Conservation (phyloP, 2,888 invertebrate species). For the Mythimna loreyi region DNA sequence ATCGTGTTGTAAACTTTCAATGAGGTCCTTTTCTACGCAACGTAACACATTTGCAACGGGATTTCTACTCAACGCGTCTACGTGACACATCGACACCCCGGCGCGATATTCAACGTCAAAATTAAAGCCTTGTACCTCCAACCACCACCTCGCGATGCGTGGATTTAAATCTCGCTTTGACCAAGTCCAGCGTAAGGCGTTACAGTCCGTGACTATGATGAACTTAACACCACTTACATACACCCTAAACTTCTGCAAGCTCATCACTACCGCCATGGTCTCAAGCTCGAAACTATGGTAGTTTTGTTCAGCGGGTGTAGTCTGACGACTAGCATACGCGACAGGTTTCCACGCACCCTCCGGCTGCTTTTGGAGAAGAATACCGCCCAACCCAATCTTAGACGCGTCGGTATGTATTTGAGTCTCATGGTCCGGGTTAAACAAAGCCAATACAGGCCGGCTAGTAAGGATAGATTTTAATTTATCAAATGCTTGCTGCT, state of each 20-base stretch:
- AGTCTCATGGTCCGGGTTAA: neutral
- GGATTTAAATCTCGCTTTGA: neutral
- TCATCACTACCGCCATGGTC: too few species aligned
- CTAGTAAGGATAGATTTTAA: neutral
- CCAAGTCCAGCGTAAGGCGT: neutral
- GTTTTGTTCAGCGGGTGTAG: neutral
- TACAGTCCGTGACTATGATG: neutral
- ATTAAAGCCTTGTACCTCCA: neutral
- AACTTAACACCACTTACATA: neutral
- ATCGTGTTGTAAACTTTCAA: neutral
- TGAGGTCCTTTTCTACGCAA: neutral
- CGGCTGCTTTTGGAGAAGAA: neutral
- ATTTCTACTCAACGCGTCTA: neutral
- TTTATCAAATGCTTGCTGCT: neutral
- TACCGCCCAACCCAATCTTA: neutral
- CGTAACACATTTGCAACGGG: neutral
- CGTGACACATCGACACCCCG: neutral
- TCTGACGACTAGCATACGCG: neutral
- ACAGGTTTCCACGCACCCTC: neutral
- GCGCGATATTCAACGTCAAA: neutral
- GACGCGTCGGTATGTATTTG: neutral
- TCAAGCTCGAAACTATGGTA: too few species aligned
- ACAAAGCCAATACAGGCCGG: neutral
- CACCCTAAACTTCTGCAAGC: too few species aligned
- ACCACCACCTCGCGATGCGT: slow-evolving; percentile 1